These are phyloP conservation scores for Pseudopipra pipra DNA, from an alignment of 2,113 vertebrate genomes.

Conservation along the genomic window DNA sequence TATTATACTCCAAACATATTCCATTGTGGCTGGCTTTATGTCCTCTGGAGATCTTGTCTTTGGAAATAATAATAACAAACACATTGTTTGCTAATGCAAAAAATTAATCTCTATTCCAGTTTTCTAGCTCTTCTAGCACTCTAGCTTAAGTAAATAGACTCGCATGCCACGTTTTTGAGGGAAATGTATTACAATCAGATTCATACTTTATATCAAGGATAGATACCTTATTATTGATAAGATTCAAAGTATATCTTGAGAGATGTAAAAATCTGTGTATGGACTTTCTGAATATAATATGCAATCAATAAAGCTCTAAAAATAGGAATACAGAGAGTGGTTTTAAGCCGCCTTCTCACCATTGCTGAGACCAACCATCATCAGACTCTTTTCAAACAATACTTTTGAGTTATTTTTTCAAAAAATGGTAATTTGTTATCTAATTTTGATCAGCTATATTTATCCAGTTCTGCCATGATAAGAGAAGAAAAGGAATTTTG, in stretches of 20 bases:
- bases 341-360: not conserved
- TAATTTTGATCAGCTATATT: not conserved
- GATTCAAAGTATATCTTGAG: not conserved
- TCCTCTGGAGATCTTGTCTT: not conserved
- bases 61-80: not conserved
- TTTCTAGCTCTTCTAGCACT: not conserved
- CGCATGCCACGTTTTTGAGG: not conserved
- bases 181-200: not conserved
- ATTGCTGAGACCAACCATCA: not conserved
- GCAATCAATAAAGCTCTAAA: not conserved
- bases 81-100: not conserved
- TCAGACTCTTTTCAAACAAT: not conserved
- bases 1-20: not conserved
- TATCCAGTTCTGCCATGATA: not conserved
- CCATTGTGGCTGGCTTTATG: not conserved
- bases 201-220: not conserved
- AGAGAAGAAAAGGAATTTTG: not conserved
- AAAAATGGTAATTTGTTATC: not conserved
- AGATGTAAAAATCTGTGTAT: not conserved
- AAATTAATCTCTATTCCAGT: not conserved
- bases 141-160: not conserved
- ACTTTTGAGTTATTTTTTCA: not conserved
- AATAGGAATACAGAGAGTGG: fast-evolving
- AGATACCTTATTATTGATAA: not conserved
- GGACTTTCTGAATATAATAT: not conserved